Evolutionary conservation across 2,888 invertebrate genomes (phyloP), one percentile per base, ranked within the genome.

Genomic region (Apamea sordens): DNA sequence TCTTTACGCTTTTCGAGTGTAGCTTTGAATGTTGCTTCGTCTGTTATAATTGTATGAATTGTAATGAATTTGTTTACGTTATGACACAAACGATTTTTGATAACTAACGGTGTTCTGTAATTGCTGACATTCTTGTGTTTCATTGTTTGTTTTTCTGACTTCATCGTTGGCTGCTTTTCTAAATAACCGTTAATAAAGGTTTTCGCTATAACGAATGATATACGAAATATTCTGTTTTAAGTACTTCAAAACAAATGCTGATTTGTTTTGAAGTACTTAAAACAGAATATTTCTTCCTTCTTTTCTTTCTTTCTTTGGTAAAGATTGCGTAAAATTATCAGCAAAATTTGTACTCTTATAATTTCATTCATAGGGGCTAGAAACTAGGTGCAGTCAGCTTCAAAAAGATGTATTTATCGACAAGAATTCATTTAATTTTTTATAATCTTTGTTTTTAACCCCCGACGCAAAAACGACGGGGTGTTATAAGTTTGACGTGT

Each of bases 1-100:
- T 85, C 83, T 88, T 86, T 86, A 75, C 65, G 70, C 71, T 64
- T 75, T 81, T 80, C 70, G 7, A 86, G 76, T 76, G 76, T 75
- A 77, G 44, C 74, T 76, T 79, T 76, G 76, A 75, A 70, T 80
- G n/a, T 75, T 28, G 69, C 68, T 81, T 79, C 65, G 56, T 79
- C 70, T 72, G 74, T 73, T 77, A 73, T 86, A 70, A 82, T 86
- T 86, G 73, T 79, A 72, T 74, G 68, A 85, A 73, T 75, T 75
- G 44, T 75, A 79, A 74, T 67, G 61, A 67, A 65, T 69, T 80
- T 79, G 63, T 77, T 78, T 61, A 61, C 21, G 76, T 68, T 76
- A 24, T 69, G 50, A 72, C 74, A 64, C 15, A 44, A 74, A 77
- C 44, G 59, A n/a, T 63, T 80, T 72, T 28, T 13, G n/a, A 59